phyloP scores from a whole-genome alignment of 2,113 vertebrate genomes.

The Trichechus manatus region DNA sequence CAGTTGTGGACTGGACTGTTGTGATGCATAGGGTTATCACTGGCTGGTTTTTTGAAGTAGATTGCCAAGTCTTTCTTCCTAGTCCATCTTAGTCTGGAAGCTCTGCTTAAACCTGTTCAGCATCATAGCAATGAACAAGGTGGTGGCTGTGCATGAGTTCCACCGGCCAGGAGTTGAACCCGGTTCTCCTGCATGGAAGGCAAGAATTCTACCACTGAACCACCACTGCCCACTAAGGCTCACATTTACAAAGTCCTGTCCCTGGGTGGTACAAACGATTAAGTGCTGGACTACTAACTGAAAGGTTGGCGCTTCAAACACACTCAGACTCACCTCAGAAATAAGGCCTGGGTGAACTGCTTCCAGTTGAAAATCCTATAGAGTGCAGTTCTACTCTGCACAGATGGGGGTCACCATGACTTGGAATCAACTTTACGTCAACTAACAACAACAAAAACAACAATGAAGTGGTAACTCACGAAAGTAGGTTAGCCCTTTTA shows the following conservation, averaged over 20 bases:
- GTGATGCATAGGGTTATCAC: neutral
- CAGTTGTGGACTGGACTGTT: neutral
- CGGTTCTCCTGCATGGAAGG: neutral
- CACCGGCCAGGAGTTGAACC: neutral
- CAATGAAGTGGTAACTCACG: neutral
- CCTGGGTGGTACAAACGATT: too few species aligned
- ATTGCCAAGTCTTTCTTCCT: neutral
- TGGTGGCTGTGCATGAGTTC: neutral
- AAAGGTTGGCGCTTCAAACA: neutral
- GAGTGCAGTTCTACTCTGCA: neutral
- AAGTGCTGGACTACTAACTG: neutral
- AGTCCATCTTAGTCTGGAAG: neutral
- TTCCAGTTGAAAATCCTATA: neutral
- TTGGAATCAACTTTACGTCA: neutral
- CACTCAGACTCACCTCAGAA: neutral
- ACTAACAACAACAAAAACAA: neutral
- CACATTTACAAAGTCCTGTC: neutral
- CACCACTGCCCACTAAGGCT: neutral
- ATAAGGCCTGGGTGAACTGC: neutral
- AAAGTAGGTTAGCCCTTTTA: slow-evolving; percentile 9
- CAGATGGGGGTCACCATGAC: neutral
- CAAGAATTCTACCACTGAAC: neutral
- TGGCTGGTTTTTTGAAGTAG: neutral
- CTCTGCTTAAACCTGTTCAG: neutral
- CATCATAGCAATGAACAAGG: neutral